Conservation (phyloP, 2,797 vertebrate species). For the Etheostoma nigrum region DNA sequence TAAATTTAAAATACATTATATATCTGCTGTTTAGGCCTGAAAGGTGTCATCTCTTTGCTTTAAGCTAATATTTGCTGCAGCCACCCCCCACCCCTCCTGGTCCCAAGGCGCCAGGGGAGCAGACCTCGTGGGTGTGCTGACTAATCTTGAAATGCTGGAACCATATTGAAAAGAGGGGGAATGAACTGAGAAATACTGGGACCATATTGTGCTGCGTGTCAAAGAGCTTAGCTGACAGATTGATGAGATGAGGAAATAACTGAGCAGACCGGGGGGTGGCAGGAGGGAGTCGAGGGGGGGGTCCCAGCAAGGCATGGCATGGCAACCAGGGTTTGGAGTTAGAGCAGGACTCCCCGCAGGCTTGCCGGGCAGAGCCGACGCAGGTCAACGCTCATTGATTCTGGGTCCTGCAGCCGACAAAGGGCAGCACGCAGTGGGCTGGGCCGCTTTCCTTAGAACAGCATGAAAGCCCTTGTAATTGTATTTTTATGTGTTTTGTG, state of each 20-base stretch:
- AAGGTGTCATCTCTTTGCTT: constrained; percentile 4
- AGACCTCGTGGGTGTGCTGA: constrained; percentile 77
- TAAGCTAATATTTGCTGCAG: constrained; percentile 19
- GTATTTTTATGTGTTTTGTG: constrained; percentile 75
- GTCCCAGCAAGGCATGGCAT: constrained; percentile 83
- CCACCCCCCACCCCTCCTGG: neutral
- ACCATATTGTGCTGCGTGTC: constrained; percentile 93
- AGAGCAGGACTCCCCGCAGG: constrained; percentile 84
- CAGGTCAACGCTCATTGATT: constrained; percentile 92
- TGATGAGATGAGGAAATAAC: constrained; percentile 96
- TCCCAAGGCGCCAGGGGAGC: constrained; percentile 36
- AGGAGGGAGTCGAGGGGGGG: constrained; percentile 49
- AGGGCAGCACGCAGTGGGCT: constrained; percentile 86
- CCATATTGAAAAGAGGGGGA: constrained; percentile 89
- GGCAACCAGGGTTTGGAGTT: constrained; percentile 85
- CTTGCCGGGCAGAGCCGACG: constrained; percentile 87
- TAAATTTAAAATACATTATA: neutral
- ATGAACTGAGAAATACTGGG: constrained; percentile 69
- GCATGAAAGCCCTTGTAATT: constrained; percentile 80
- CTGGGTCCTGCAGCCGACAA: constrained; percentile 88
- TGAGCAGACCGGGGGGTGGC: constrained; percentile 74
- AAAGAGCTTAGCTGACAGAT: constrained; percentile 92
- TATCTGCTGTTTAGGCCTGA: constrained; percentile 2
- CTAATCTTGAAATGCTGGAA: constrained; percentile 88
- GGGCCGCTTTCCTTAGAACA: constrained; percentile 82